These are phyloP conservation scores for Copidosoma floridanum DNA, from an alignment of 1,140 invertebrate genomes.

Conservation along the genomic window DNA sequence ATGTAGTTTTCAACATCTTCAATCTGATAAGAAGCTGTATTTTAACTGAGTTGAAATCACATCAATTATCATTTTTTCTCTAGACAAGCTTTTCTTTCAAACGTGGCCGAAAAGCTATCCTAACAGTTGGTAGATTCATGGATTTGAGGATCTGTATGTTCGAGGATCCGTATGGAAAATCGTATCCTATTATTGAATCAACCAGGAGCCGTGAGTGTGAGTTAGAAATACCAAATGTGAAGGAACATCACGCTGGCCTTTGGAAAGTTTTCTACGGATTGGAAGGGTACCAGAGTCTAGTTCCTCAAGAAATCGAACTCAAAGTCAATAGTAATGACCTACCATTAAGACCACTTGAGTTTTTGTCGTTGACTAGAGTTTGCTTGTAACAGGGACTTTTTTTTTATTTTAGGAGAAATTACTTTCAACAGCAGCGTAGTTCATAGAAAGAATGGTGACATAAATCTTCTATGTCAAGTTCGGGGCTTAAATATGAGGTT, in stretches of 20 bases:
- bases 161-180: conserved; percentile 2
- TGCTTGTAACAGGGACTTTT: no score
- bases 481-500: not conserved
- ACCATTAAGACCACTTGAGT: no score
- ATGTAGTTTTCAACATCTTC: no score
- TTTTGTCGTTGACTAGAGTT: no score
- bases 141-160: conserved; percentile 10
- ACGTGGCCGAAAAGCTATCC: not conserved
- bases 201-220: no score
- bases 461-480: conserved; percentile 23
- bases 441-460: not conserved
- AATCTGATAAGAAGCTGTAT: no score
- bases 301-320: no score
- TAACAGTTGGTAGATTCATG: not conserved
- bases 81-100: not conserved
- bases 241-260: conserved; percentile 13
- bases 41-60: no score
- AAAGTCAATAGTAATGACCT: no score
- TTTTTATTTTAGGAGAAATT: not conserved
- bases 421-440: conserved; percentile 5
- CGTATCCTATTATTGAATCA: not conserved
- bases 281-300: not conserved
- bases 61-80: not conserved
- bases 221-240: no score
- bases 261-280: conserved; percentile 20